A percentile compares a stretch with the other conserved stretches of the same genome.
These are phyloP conservation scores for Microcaecilia unicolor DNA, from an alignment of 2,797 vertebrate genomes.

Conservation along the genomic window DNA sequence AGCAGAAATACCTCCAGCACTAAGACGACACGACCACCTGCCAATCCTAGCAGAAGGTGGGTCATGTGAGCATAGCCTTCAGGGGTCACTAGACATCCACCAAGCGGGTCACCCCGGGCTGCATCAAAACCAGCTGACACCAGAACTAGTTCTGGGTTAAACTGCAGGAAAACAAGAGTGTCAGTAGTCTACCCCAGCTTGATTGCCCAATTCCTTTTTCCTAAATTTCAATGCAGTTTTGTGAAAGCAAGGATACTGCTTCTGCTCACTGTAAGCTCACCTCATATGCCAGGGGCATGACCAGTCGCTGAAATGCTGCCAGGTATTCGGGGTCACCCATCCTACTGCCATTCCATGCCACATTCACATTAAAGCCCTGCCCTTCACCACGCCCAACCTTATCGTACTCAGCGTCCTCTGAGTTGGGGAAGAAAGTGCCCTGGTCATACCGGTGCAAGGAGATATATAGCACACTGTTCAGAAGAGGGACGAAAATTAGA, in stretches of 20 bases:
- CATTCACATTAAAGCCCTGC: slow-evolving; percentile 74
- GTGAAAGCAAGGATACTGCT: neutral
- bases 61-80: slow-evolving; percentile 83
- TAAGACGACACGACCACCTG: slow-evolving; percentile 65
- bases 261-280: slow-evolving; percentile 30
- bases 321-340: slow-evolving; percentile 80
- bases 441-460: slow-evolving; percentile 83
- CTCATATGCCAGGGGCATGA: slow-evolving; percentile 80
- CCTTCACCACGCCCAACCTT: slow-evolving; percentile 58
- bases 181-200: neutral
- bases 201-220: neutral
- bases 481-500: neutral
- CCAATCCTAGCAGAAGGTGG: slow-evolving; percentile 72
- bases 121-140: slow-evolving; percentile 87
- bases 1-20: slow-evolving; percentile 68
- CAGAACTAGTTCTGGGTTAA: slow-evolving; percentile 76
- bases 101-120: slow-evolving; percentile 75
- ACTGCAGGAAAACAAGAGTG: slow-evolving; percentile 42
- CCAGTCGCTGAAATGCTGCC: slow-evolving; percentile 65
- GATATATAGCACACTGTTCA: slow-evolving; percentile 69
- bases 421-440: slow-evolving; percentile 73
- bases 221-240: no score
- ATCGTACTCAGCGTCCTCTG: slow-evolving; percentile 57
- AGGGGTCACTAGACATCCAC: slow-evolving; percentile 73
- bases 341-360: slow-evolving; percentile 69